Evolutionary conservation across 1,140 invertebrate genomes (phyloP), one percentile per base, ranked within the genome.

Genomic region (Micrasema minimum): DNA sequence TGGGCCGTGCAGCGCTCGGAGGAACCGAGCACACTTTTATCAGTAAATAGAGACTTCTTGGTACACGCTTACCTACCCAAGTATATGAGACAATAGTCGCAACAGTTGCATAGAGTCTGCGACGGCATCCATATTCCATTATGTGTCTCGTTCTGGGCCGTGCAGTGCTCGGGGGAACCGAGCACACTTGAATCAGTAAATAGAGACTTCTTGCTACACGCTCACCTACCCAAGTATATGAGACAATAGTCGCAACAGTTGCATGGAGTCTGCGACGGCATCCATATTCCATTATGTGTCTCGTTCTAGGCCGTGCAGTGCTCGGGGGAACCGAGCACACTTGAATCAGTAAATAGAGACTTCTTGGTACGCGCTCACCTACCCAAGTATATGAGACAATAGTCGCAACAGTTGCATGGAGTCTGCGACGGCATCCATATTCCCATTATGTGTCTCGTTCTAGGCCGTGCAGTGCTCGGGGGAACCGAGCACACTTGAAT

Each of bases 191-290:
- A n/a, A n/a, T n/a, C n/a, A n/a, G n/a, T n/a, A n/a, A n/a, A n/a
- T n/a, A n/a, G n/a, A n/a, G n/a, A n/a, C n/a, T n/a, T n/a, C n/a
- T n/a, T n/a, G n/a, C n/a, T n/a, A n/a, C n/a, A n/a, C n/a, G n/a
- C n/a, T n/a, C n/a, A 72, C 71, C 76, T 77, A 86, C 84, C 72
- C 62, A 85, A 77, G 74, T 85, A 80, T 10, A 80, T 78, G 23
- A 88, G 69, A 69, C 87, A 88, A 76, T 82, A 88, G 5, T 85
- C 76, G 68, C 88, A 88, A 71, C 88, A 89, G 75, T 87, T 88
- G 77, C 88, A 89, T 1, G 81, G 73, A 12, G 83, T 85, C 0
- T 86, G 84, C 10, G 84, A 87, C 0, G 78, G 80, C 18, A 88
- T 67, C 77, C 77, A 78, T 14, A 83, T 22, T 0, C 85, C 86